Evolutionary conservation across 2,113 vertebrate genomes (phyloP), one percentile per base, ranked within the genome.

Genomic region (Salvelinus sp.): DNA sequence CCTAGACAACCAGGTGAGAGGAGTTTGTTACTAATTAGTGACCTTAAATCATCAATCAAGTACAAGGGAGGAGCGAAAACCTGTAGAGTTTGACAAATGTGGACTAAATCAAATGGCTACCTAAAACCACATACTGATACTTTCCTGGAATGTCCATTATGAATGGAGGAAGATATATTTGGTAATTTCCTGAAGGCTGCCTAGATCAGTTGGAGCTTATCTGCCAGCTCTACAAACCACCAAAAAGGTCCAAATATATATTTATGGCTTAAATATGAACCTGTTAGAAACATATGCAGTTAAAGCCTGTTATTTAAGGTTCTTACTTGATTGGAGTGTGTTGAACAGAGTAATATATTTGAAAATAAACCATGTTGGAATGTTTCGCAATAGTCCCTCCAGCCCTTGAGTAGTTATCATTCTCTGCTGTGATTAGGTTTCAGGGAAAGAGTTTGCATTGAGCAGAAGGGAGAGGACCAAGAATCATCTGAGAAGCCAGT

Each of bases 241-340:
- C 58, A 9, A 22, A 60, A 60, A 60, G 18, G 57, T 60, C 20
- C 0, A 18, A 60, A 20, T n/a, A 18, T 60, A n/a, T 10, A 60
- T 60, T 18, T 22, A 60, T 14, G 14, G 57, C 1, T 60, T 14
- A 60, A 18, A 60, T 60, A n/a, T 18, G 22, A 60, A 60, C 22
- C 57, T 14, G 57, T n/a, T 60, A n/a, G 57, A 60, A 60, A n/a
- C 57, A 60, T n/a, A 60, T 60, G 58, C 58, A 62, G n/a, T 62
- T 10, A 23, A 62, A 62, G 23, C 2, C 9, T n/a, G 18, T 62
- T 62, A 62, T 22, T 54, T 62, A 6, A 62, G 3, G 58, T 62
- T 62, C 58, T 62, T 62, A 62, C n/a, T 62, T n/a, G 18, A 62
- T 62, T 62, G 54, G 18, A 3, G 18, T 20, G 54, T 20, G 38